phyloP scores from a whole-genome alignment of 1,140 invertebrate species.

The Oreohelix idahoensis region DNA sequence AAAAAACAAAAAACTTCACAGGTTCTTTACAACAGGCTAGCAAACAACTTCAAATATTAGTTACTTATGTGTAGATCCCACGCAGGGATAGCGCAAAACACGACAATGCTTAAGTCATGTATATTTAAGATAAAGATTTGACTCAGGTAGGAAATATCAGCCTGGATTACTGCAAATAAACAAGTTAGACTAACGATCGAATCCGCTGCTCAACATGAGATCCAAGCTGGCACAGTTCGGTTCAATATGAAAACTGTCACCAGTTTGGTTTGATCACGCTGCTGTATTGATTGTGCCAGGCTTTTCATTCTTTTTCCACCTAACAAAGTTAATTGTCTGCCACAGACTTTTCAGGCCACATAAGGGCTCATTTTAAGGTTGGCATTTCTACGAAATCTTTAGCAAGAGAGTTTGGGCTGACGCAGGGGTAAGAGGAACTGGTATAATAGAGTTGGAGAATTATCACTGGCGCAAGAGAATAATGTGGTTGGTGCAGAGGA shows the following conservation, averaged over 20 bases:
- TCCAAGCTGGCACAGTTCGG: background rate
- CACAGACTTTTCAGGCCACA: background rate
- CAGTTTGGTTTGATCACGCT: background rate
- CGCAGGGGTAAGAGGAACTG: no score
- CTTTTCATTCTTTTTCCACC: background rate
- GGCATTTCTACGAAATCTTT: background rate
- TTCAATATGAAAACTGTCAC: background rate
- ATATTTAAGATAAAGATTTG: no score
- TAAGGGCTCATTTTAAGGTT: background rate
- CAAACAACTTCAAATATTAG: no score
- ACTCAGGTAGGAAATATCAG: background rate
- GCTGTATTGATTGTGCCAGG: background rate
- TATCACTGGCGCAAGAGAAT: no score
- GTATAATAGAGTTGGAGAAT: no score
- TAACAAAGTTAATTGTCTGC: constrained; percentile 2
- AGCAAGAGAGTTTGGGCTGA: background rate
- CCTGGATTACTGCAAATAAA: background rate
- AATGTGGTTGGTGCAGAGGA: no score
- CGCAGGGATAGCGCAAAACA: no score
- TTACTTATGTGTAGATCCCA: no score
- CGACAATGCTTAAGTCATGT: no score
- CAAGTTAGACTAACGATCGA: background rate
- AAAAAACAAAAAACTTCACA: no score
- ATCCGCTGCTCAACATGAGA: background rate
- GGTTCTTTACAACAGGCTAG: no score